Evolutionary conservation across 2,113 vertebrate genomes (phyloP).

Genomic region (Gnathonemus longibarbis): DNA sequence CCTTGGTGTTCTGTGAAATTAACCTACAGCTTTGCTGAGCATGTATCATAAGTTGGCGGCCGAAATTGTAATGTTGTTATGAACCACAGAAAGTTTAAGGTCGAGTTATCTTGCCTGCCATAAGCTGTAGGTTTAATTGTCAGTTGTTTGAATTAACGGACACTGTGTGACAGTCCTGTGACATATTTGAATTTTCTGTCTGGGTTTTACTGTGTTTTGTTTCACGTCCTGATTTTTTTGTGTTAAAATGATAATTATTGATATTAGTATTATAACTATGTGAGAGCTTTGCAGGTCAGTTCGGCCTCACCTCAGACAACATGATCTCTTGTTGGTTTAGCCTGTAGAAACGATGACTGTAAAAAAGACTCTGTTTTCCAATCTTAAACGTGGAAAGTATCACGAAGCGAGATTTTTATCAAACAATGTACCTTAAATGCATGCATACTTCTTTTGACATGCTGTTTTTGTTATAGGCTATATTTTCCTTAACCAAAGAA

Average conservation of each 20-base stretch:
- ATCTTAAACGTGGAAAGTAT: background rate
- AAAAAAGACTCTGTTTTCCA: background rate
- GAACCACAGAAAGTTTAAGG: background rate
- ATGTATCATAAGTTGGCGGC: background rate
- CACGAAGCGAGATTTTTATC: constrained; percentile 6
- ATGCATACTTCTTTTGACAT: background rate
- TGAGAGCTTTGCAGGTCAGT: constrained; percentile 8
- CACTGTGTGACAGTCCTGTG: constrained; percentile 4
- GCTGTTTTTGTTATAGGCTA: background rate
- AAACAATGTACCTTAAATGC: background rate
- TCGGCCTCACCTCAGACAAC: constrained; percentile 22
- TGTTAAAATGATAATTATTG: constrained; percentile 42
- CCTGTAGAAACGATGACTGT: background rate
- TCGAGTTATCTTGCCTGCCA: background rate
- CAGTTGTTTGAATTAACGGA: background rate
- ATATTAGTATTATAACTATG: constrained; percentile 43
- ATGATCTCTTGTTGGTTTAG: constrained; percentile 7
- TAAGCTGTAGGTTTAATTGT: constrained; percentile 7
- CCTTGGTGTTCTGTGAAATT: constrained; percentile 12
- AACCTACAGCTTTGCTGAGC: background rate
- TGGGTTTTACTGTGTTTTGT: constrained; percentile 25
- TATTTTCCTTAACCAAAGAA: constrained; percentile 57
- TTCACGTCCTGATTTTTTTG: constrained; percentile 38
- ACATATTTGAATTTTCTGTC: constrained; percentile 42
- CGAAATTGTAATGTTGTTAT: background rate